Evolutionary conservation across 2,797 vertebrate species (phyloP).

Genomic region (Okamejei kenojei): DNA sequence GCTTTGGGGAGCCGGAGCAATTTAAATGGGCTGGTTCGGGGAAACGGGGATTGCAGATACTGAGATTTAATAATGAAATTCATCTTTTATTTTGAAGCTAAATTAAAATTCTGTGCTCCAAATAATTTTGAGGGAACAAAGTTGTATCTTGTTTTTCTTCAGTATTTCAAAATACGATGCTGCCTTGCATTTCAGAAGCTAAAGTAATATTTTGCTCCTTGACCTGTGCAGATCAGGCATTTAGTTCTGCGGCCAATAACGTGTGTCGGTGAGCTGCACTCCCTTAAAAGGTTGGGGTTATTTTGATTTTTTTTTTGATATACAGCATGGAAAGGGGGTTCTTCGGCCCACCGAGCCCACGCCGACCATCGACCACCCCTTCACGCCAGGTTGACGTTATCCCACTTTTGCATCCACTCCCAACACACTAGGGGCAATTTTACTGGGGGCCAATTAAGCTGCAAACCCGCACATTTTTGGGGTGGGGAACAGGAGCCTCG

Average conservation of each 20-base stretch:
- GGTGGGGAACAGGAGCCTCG: no score
- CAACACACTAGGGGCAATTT: no score
- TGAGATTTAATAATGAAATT: slow-evolving; percentile 35
- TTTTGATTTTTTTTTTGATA: not conserved
- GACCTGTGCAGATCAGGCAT: not conserved
- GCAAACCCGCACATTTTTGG: no score
- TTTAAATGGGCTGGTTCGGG: slow-evolving; percentile 68
- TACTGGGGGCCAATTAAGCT: no score
- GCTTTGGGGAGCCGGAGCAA: slow-evolving; percentile 75
- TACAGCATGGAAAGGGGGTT: no score
- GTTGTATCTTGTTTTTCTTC: not conserved
- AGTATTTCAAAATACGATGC: no score
- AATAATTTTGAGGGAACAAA: slow-evolving; percentile 7
- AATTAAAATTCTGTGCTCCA: slow-evolving; percentile 30
- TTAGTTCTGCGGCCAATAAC: not conserved
- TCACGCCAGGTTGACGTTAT: no score
- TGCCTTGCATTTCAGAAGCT: not conserved
- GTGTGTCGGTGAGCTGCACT: not conserved
- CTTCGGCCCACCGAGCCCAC: no score
- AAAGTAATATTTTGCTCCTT: not conserved
- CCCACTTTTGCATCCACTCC: no score
- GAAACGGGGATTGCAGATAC: slow-evolving; percentile 41
- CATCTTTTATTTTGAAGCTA: slow-evolving; percentile 25
- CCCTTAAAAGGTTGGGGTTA: not conserved
- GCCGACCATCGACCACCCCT: no score